Percentiles rank a stretch among this genome's conserved stretches.
These are phyloP conservation scores for human DNA, from an alignment of 2,113 vertebrate species.

Conservation along the genomic window GRCh38 chr16:73722501-73723000, in stretches of 20 bases:
- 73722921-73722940: background rate
- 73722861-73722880: background rate
- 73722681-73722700: slow-evolving; percentile 33
- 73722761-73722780: slow-evolving; percentile 40
- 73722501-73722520: slow-evolving; percentile 54
- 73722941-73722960: background rate
- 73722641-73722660: background rate
- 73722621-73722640: slow-evolving; percentile 60
- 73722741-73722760: slow-evolving; percentile 8
- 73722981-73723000: background rate
- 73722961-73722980: background rate
- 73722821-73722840: background rate
- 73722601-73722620: background rate
- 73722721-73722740: slow-evolving; percentile 35
- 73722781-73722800: slow-evolving; percentile 9
- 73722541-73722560: slow-evolving; percentile 41
- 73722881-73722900: slow-evolving; percentile 15
- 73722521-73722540: slow-evolving; percentile 46
- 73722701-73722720: slow-evolving; percentile 44
- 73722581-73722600: slow-evolving; percentile 50
- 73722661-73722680: slow-evolving; percentile 49
- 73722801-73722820: background rate
- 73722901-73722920: background rate
- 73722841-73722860: background rate
- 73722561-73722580: slow-evolving; percentile 56